Percentiles rank a stretch among this genome's conserved stretches.
Evolutionary conservation across 2,888 invertebrate species (phyloP).

Genomic region (Chaetogeoica ovagalla): DNA sequence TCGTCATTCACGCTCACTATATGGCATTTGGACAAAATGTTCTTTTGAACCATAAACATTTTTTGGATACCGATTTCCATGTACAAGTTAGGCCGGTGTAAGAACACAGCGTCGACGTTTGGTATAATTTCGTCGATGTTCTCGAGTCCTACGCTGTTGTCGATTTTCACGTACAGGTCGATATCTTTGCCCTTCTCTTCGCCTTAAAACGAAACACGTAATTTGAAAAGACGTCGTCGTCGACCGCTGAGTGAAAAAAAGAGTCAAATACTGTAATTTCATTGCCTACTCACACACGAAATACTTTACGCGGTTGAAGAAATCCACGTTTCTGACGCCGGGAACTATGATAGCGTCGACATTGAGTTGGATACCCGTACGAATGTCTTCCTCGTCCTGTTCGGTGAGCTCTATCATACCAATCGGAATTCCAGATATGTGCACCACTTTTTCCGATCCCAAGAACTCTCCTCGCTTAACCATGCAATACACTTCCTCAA

Average conservation of each 20-base stretch:
- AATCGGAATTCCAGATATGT: slow-evolving; percentile 63
- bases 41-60: slow-evolving; percentile 64
- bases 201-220: not conserved
- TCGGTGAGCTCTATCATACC: slow-evolving; percentile 59
- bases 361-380: slow-evolving; percentile 57
- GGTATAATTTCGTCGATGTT: slow-evolving; percentile 65
- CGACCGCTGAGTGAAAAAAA: too few species aligned
- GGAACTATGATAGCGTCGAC: slow-evolving; percentile 59
- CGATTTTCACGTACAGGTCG: slow-evolving; percentile 55
- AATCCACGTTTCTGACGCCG: slow-evolving; percentile 56
- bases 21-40: slow-evolving; percentile 62
- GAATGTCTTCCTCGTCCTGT: slow-evolving; percentile 62
- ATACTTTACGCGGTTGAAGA: slow-evolving; percentile 56
- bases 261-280: not conserved
- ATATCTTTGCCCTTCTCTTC: slow-evolving; percentile 54
- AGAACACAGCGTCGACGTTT: slow-evolving; percentile 69
- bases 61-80: slow-evolving; percentile 63
- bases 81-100: slow-evolving; percentile 67
- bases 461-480: slow-evolving; percentile 64
- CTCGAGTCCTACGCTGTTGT: slow-evolving; percentile 57
- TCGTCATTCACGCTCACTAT: slow-evolving; percentile 55
- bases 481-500: slow-evolving; percentile 63
- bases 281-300: slow-evolving; percentile 17
- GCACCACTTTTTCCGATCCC: slow-evolving; percentile 63
- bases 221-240: not conserved